These are phyloP conservation scores for Eumacrocentrus americanus DNA, from an alignment of 2,888 invertebrate species.

Conservation along the genomic window DNA sequence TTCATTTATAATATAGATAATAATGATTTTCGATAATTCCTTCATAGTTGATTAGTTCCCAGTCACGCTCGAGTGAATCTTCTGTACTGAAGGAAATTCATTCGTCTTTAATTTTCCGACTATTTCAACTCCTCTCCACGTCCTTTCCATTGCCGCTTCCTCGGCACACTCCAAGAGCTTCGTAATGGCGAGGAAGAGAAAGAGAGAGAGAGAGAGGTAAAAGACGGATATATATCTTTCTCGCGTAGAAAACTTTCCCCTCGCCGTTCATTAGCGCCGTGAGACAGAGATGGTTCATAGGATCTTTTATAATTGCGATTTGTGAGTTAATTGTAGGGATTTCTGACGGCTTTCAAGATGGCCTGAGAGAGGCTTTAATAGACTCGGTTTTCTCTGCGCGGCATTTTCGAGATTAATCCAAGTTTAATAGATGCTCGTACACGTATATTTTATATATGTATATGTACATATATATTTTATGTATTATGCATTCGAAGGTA, in stretches of 20 bases:
- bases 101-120: conserved; percentile 13
- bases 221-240: background rate
- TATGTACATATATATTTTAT: background rate
- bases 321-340: conserved; percentile 30
- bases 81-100: conserved; percentile 1
- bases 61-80: conserved; percentile 3
- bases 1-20: background rate
- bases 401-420: conserved; percentile 9
- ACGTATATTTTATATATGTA: background rate
- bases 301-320: conserved; percentile 30
- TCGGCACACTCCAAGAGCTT: background rate
- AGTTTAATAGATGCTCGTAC: conserved; percentile 1
- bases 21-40: conserved; percentile 7
- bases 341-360: conserved; percentile 19
- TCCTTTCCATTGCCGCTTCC: background rate
- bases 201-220: background rate
- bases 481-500: background rate
- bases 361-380: conserved; percentile 5
- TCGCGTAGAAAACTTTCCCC: conserved; percentile 16
- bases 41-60: conserved; percentile 8
- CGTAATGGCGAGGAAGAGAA: background rate
- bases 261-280: conserved; percentile 26
- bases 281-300: conserved; percentile 19
- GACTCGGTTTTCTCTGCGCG: conserved; percentile 2
- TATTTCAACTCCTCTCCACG: background rate